Percentiles rank a stretch among this genome's conserved stretches.
Conservation (phyloP, 2,113 vertebrate species). For the Cyanoderma ruficeps region DNA sequence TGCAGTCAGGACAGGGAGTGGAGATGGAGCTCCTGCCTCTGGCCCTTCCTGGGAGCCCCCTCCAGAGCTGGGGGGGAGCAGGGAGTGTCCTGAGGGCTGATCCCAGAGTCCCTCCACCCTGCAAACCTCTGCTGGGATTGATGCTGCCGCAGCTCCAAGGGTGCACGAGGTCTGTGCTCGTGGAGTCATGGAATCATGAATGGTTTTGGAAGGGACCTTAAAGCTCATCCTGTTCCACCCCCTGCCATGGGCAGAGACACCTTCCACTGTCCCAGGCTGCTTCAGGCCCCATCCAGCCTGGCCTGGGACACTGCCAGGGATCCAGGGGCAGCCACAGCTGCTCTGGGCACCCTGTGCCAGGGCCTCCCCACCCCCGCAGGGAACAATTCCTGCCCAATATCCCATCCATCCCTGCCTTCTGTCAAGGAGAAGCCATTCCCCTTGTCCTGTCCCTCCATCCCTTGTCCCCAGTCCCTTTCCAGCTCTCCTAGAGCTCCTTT, state of each 20-base stretch:
- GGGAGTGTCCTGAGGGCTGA: background rate
- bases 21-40: background rate
- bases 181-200: background rate
- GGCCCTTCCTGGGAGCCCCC: background rate
- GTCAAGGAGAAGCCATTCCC: background rate
- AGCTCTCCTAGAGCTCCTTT: background rate
- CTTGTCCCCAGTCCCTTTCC: background rate
- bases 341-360: background rate
- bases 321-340: background rate
- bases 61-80: background rate
- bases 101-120: background rate
- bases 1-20: background rate
- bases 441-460: background rate
- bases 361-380: rapidly evolving
- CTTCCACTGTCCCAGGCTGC: rapidly evolving
- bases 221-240: rapidly evolving
- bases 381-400: rapidly evolving
- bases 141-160: background rate
- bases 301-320: background rate
- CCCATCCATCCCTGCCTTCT: background rate
- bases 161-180: background rate
- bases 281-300: rapidly evolving
- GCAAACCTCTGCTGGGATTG: background rate
- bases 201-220: background rate
- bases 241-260: background rate